These are phyloP conservation scores for Tinea trinotella DNA, from an alignment of 2,888 invertebrate genomes.

Conservation along the genomic window DNA sequence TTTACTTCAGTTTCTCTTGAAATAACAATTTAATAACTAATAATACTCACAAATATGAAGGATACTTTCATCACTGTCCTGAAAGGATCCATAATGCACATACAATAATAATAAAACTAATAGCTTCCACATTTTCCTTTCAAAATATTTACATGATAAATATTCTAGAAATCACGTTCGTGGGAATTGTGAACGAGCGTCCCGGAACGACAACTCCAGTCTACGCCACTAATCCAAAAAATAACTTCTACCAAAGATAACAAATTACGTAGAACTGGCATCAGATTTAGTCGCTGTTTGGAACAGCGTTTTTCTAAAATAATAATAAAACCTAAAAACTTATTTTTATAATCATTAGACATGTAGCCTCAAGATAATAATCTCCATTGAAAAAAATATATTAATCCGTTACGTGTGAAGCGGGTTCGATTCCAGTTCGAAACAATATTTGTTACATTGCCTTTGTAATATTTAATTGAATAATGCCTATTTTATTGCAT, in stretches of 20 bases:
- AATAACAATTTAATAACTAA: too few species aligned
- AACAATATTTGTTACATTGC: too few species aligned
- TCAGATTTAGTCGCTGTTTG: neutral
- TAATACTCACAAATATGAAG: slow-evolving; percentile 6
- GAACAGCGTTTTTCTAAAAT: too few species aligned
- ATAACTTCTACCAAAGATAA: neutral
- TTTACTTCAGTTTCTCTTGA: too few species aligned
- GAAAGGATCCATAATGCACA: neutral
- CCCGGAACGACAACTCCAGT: neutral
- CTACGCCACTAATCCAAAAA: slow-evolving; percentile 6
- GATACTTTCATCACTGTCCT: neutral
- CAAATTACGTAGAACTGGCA: neutral
- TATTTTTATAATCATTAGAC: too few species aligned
- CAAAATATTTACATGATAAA: neutral
- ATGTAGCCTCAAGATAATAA: too few species aligned
- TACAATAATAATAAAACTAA: slow-evolving; percentile 1
- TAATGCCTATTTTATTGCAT: too few species aligned
- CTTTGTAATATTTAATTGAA: too few species aligned
- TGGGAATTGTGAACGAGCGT: neutral
- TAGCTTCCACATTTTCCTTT: neutral
- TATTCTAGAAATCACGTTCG: neutral
- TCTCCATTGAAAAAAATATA: too few species aligned
- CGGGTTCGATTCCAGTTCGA: too few species aligned
- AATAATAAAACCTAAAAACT: too few species aligned
- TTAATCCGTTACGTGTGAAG: too few species aligned